Evolutionary conservation across 2,888 invertebrate species (phyloP), one percentile per base, ranked within the genome.

Genomic region (Lepidonotus clava): DNA sequence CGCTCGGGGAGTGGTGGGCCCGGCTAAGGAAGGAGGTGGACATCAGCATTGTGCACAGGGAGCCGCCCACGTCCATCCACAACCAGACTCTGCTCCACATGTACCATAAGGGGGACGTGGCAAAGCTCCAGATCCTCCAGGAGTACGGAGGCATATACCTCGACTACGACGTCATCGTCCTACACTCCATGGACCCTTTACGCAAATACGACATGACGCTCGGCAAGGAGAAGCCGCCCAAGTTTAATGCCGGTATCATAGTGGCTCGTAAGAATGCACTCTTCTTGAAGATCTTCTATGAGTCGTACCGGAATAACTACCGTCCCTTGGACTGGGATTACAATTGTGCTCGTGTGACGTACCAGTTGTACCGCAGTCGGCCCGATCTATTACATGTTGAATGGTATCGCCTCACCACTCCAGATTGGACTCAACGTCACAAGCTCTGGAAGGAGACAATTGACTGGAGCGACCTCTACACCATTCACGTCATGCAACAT

Each of bases 1-100:
- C 90, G 0, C 40, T 66, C 0, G 90, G 90, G 24, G 24, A 84
- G 38, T 90, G 90, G 90, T 90, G 90, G 90, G 51, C 87, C n/a
- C 24, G 83, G 24, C 71, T 89, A 28, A 84, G 87, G 87, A 71
- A 38, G 46, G 36, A 76, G 11, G 87, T 89, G 46, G 85, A 88
- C 2, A 53, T 89, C 5, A 86, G 34, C 6, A 84, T 89, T 8
- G 41, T 83, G 28, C 83, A 88, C 51, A 53, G 87, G 34, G 84
- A 87, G 38, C 83, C 88, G 1, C 89, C 89, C 0, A 41, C 41
- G 0, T 8, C 34, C 18, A 71, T 85, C 46, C 85, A 85, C 71
- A 66, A 66, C 32, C 85, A 85, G 36, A 66, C 66, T 18, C 51
- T 85, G 2, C 51, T 85, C n/a, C 87, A 88, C 86, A 86, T 76